These are phyloP conservation scores for Brachionus paranguensis DNA, from an alignment of 1,140 invertebrate genomes.

Conservation along the genomic window DNA sequence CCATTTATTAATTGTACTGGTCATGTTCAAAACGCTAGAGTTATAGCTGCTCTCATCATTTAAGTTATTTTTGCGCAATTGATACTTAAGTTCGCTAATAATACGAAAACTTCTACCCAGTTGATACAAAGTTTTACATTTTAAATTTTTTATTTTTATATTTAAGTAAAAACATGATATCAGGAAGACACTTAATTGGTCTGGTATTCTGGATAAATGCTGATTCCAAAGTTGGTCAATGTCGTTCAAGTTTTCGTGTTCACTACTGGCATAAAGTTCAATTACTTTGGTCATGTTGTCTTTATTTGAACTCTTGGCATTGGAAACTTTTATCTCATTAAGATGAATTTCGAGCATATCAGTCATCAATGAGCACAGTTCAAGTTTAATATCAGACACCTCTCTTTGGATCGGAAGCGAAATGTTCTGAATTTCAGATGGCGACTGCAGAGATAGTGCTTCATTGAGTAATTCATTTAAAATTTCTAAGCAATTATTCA, in stretches of 20 bases:
- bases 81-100: not conserved
- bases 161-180: not conserved
- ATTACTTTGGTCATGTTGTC: slow-evolving; percentile 1
- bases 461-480: not conserved
- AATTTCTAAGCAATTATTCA: not conserved
- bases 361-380: not conserved
- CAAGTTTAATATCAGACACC: not conserved
- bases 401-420: slow-evolving; percentile 22
- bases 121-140: not conserved
- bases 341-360: slow-evolving; percentile 3
- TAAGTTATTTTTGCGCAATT: not conserved
- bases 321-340: not conserved
- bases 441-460: not conserved
- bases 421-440: not conserved
- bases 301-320: not conserved
- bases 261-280: not conserved
- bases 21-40: not conserved
- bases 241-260: not conserved
- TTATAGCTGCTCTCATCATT: not conserved
- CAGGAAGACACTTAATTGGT: not conserved
- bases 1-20: not conserved
- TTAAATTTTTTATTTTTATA: not conserved
- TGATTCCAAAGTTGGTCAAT: not conserved
- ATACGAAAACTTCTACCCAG: not conserved
- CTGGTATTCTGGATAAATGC: not conserved